A percentile compares a stretch with the other conserved stretches of the same genome.
These are phyloP conservation scores for Neomonachus schauinslandi DNA, from an alignment of 2,113 vertebrate genomes.

Conservation along the genomic window DNA sequence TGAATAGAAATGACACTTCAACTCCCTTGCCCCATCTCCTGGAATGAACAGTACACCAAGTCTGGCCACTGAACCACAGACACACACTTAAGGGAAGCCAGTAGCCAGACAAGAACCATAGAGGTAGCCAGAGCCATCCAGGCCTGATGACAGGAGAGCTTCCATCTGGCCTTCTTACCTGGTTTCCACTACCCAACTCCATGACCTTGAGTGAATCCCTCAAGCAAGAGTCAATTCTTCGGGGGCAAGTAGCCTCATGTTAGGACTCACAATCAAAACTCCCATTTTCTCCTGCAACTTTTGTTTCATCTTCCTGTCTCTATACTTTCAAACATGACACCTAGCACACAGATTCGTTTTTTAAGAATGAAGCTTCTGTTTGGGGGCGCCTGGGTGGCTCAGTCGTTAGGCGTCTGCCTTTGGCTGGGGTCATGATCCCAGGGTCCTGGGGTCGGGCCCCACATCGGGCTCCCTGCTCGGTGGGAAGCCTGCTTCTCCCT, in stretches of 20 bases:
- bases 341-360: not conserved
- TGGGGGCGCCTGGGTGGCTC: not conserved
- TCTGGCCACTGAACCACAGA: not conserved
- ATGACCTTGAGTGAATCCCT: not conserved
- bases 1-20: not conserved
- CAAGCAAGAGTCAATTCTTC: not conserved
- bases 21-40: not conserved
- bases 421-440: no score
- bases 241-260: not conserved
- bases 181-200: not conserved
- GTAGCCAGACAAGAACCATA: not conserved
- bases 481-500: no score
- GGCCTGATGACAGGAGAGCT: not conserved
- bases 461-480: no score
- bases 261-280: not conserved
- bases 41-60: not conserved
- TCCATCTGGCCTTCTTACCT: no score
- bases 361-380: not conserved
- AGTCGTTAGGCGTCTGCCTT: no score
- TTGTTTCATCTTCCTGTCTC: not conserved
- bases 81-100: not conserved
- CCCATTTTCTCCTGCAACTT: not conserved
- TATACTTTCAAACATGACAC: not conserved
- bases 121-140: not conserved
- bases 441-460: no score